These are phyloP conservation scores for Onchidella celtica DNA, from an alignment of 2,888 invertebrate species.

Conservation along the genomic window DNA sequence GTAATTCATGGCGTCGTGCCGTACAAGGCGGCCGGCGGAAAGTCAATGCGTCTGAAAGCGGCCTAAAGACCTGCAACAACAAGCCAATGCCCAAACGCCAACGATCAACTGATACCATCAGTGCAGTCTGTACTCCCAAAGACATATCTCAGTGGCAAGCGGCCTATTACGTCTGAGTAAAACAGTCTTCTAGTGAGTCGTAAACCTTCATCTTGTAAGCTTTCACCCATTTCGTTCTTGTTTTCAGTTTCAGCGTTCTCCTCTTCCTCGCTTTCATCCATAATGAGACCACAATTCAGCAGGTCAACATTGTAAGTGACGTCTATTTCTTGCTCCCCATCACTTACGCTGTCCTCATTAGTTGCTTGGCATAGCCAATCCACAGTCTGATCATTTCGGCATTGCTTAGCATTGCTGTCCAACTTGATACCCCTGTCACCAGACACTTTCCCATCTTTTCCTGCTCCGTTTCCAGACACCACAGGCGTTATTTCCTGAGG, in stretches of 20 bases:
- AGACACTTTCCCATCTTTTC: not conserved
- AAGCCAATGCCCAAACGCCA: too few relatives aligned
- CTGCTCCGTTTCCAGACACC: not conserved
- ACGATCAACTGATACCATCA: too few relatives aligned
- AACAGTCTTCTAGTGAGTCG: not conserved
- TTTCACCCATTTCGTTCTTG: too few relatives aligned
- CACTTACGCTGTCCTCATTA: not conserved
- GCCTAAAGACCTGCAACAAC: too few relatives aligned
- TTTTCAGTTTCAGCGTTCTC: not conserved
- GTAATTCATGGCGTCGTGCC: too few relatives aligned
- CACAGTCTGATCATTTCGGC: not conserved
- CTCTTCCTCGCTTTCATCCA: conserved; percentile 27
- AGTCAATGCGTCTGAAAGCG: too few relatives aligned
- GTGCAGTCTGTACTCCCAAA: too few relatives aligned
- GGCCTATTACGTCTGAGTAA: conserved; percentile 11
- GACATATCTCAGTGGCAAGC: conserved; percentile 7
- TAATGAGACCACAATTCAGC: conserved; percentile 1
- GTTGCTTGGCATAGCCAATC: not conserved
- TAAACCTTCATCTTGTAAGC: not conserved
- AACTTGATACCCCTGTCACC: not conserved
- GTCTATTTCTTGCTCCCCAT: not conserved
- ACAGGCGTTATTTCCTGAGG: not conserved
- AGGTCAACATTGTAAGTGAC: not conserved
- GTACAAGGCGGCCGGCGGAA: too few relatives aligned
- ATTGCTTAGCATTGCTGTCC: not conserved